These are phyloP conservation scores for Ochropleura leucogaster DNA, from an alignment of 2,888 invertebrate species.

Conservation along the genomic window DNA sequence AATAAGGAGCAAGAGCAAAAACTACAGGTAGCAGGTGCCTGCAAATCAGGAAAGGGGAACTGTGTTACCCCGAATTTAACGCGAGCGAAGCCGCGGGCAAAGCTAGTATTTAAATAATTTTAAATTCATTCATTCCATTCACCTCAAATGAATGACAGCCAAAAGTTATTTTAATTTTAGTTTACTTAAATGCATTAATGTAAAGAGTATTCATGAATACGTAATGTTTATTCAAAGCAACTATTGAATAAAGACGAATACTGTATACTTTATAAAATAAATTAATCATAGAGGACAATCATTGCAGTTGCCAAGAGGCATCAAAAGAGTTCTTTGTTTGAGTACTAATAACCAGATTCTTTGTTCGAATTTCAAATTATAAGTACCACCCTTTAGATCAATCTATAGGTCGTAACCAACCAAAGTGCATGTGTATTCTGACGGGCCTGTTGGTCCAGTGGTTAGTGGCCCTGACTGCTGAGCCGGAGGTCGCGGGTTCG, in stretches of 20 bases:
- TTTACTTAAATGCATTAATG: slow-evolving; percentile 23
- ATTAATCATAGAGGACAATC: background rate
- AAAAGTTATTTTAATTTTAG: slow-evolving; percentile 42
- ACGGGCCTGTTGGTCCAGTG: no score
- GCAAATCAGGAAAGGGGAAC: no score
- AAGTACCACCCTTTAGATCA: background rate
- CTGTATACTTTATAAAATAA: slow-evolving; percentile 4
- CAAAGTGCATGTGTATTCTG: background rate
- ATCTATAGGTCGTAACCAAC: background rate
- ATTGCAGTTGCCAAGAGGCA: background rate
- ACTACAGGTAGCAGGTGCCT: no score
- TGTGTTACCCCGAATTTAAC: no score
- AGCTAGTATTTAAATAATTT: slow-evolving; percentile 32
- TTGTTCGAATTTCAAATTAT: background rate
- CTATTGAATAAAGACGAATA: background rate
- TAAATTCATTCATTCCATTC: slow-evolving; percentile 16
- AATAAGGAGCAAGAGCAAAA: no score
- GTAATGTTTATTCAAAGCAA: slow-evolving; percentile 11
- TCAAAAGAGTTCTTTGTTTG: background rate
- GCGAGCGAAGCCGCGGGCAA: no score
- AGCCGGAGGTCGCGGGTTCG: no score
- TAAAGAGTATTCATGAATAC: background rate
- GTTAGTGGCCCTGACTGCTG: no score
- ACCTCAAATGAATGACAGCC: background rate
- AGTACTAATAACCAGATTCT: background rate